Conservation (phyloP, 2,113 vertebrate genomes). For the Athene cunicularia region DNA sequence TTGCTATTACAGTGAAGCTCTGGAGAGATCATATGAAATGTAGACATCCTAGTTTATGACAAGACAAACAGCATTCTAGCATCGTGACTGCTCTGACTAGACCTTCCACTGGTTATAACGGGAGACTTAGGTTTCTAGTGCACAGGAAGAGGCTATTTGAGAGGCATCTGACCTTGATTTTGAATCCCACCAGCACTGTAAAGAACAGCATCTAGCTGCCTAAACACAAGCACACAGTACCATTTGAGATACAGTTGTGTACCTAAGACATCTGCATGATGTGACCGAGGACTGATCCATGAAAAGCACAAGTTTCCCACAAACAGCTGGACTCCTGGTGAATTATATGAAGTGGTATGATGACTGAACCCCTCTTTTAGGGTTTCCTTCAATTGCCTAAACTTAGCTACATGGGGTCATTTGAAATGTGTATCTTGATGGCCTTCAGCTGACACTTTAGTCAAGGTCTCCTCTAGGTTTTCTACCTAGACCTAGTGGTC, state of each 20-base stretch:
- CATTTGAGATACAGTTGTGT: background rate
- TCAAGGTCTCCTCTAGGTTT: background rate
- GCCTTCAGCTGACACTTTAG: background rate
- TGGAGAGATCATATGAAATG: background rate
- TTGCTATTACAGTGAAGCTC: background rate
- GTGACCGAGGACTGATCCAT: background rate
- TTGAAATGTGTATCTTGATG: background rate
- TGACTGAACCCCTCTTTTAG: background rate
- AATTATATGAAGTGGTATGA: background rate
- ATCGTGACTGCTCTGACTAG: background rate
- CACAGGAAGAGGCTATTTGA: background rate
- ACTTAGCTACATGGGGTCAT: background rate
- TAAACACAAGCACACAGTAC: background rate
- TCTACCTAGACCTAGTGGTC: background rate
- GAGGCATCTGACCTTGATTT: background rate
- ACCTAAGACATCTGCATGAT: background rate
- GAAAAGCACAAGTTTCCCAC: background rate
- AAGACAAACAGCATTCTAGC: background rate
- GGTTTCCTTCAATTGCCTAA: background rate
- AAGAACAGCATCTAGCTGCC: background rate
- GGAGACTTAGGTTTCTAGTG: background rate
- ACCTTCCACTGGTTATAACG: background rate
- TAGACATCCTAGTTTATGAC: background rate
- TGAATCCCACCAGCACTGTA: background rate
- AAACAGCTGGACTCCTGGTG: background rate